Percentiles rank a stretch among this genome's conserved stretches.
These are phyloP conservation scores for Oscheius sp. DNA, from an alignment of 2,888 invertebrate genomes.

Conservation along the genomic window DNA sequence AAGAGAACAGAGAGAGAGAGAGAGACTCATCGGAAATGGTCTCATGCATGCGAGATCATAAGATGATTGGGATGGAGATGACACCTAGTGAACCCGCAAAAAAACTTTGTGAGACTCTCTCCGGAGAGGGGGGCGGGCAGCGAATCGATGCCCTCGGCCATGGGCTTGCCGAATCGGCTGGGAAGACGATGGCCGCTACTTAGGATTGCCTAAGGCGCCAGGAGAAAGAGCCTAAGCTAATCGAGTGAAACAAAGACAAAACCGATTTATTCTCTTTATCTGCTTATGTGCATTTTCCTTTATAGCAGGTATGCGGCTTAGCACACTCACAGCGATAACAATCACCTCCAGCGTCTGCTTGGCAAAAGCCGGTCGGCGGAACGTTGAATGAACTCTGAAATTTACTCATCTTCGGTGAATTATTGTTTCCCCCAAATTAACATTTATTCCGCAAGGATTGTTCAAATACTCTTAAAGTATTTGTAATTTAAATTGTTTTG, in stretches of 20 bases:
- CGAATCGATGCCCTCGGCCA: constrained; percentile 19
- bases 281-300: constrained; percentile 39
- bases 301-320: constrained; percentile 47
- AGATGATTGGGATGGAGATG: not conserved
- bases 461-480: no score
- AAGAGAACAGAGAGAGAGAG: not conserved
- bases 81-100: constrained; percentile 14
- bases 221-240: no score
- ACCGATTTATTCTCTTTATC: not conserved
- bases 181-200: constrained; percentile 22
- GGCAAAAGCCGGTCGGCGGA: constrained; percentile 50
- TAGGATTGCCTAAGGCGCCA: not conserved
- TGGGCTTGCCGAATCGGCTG: constrained; percentile 17
- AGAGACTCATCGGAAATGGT: not conserved
- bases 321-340: constrained; percentile 53
- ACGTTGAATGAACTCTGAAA: constrained; percentile 48
- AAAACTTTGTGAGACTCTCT: not conserved
- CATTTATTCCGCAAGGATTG: no score
- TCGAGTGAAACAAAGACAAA: no score
- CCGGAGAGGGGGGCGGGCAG: constrained; percentile 8
- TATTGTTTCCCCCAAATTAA: no score
- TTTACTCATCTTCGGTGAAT: no score
- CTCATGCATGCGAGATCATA: not conserved
- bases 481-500: no score
- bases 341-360: constrained; percentile 42